These are phyloP conservation scores for Sarcoramphus papa DNA, from an alignment of 2,797 vertebrate genomes.

Conservation along the genomic window DNA sequence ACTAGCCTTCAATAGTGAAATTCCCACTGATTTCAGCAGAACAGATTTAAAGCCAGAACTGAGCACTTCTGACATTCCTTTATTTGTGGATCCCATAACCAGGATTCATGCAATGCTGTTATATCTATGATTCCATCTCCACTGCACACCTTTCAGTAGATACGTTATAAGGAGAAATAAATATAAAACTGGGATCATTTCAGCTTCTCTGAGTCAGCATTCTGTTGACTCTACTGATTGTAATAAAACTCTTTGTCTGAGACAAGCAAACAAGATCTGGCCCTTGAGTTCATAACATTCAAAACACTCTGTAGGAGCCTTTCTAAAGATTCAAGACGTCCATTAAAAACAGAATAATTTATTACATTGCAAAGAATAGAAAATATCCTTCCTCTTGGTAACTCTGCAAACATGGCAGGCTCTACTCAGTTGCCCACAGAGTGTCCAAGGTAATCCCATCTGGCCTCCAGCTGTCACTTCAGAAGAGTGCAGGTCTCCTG, in stretches of 20 bases:
- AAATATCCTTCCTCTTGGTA: neutral
- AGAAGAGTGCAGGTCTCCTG: neutral
- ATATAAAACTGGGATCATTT: neutral
- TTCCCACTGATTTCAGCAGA: neutral
- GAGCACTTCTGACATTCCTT: neutral
- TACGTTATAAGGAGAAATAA: neutral
- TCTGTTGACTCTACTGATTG: neutral
- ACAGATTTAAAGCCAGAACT: neutral
- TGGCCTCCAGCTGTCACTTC: neutral
- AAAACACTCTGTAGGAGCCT: neutral
- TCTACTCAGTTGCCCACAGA: neutral
- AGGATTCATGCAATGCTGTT: neutral
- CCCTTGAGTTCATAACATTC: neutral
- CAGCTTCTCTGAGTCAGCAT: neutral
- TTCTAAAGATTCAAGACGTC: neutral
- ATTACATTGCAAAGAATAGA: neutral
- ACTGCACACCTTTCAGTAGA: neutral
- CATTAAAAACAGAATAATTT: neutral
- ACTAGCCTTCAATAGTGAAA: neutral
- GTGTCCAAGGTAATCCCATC: neutral
- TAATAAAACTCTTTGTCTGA: neutral
- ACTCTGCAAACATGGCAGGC: neutral
- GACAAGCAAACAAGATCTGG: neutral
- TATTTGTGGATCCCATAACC: neutral
- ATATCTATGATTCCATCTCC: neutral